Conservation (phyloP, 2,113 vertebrate genomes). For the Anseranas semipalmata region DNA sequence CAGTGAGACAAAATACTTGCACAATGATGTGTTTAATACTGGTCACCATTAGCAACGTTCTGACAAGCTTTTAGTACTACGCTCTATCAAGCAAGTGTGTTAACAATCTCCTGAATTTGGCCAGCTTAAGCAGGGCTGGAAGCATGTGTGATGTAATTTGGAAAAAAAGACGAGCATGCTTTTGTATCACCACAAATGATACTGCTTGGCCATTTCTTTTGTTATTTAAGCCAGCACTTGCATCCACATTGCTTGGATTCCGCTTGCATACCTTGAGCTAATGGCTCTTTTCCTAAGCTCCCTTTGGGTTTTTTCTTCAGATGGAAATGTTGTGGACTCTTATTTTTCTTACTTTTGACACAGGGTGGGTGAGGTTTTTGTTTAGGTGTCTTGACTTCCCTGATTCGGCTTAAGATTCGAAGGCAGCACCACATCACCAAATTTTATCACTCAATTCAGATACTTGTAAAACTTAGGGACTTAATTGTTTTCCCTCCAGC, state of each 20-base stretch:
- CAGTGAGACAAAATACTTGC: not conserved
- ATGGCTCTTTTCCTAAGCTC: not conserved
- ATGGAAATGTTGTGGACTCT: not conserved
- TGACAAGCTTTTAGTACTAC: too few relatives aligned
- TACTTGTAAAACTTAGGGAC: too few relatives aligned
- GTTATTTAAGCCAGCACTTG: not conserved
- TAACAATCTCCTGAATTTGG: not conserved
- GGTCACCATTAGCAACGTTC: not conserved
- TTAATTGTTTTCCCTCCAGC: not conserved
- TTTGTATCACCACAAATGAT: not conserved
- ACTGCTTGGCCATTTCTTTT: not conserved
- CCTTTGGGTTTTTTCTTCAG: not conserved
- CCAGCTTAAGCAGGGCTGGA: not conserved
- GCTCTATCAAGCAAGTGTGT: not conserved
- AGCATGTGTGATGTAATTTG: not conserved
- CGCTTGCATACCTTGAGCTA: not conserved
- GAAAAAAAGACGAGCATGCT: fast-evolving
- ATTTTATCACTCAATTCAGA: not conserved
- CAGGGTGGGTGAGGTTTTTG: fast-evolving
- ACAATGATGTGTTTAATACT: not conserved
- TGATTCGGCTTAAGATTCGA: not conserved
- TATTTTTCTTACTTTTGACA: not conserved
- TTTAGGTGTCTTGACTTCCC: not conserved
- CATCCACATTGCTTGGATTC: not conserved
- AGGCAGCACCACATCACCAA: not conserved